These are phyloP conservation scores for Forbesichthys agassizii DNA, from an alignment of 2,113 vertebrate species.

Conservation along the genomic window DNA sequence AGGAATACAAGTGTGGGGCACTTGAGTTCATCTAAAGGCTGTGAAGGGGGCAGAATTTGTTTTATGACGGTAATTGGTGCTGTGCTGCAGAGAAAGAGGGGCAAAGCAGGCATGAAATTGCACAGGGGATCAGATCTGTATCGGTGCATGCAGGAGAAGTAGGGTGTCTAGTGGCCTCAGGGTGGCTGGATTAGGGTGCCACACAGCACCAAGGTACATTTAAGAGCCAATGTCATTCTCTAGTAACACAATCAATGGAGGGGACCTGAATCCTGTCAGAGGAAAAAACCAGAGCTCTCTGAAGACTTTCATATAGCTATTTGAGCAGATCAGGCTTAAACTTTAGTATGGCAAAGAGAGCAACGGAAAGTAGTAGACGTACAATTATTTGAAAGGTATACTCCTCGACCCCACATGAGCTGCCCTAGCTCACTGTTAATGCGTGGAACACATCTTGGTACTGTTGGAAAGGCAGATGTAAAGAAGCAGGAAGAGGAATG, in stretches of 20 bases:
- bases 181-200: constrained; percentile 73
- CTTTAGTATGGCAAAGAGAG: constrained; percentile 5
- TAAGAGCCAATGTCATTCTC: constrained; percentile 85
- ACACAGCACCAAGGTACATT: constrained; percentile 77
- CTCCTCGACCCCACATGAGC: too few species aligned
- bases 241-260: constrained; percentile 86
- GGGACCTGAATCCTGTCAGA: constrained; percentile 80
- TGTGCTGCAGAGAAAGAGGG: constrained; percentile 75
- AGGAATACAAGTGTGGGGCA: constrained; percentile 19
- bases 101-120: constrained; percentile 87
- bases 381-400: constrained; percentile 8
- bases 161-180: constrained; percentile 58
- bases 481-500: too few species aligned
- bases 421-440: too few species aligned
- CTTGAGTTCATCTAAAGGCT: constrained; percentile 45
- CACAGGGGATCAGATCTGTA: constrained; percentile 78
- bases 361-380: constrained; percentile 1
- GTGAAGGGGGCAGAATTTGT: constrained; percentile 72
- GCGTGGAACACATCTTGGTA: too few species aligned
- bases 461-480: too few species aligned
- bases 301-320: constrained; percentile 75
- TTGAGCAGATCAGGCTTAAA: constrained; percentile 53
- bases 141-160: constrained; percentile 62
- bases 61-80: constrained; percentile 78
- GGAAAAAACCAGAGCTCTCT: constrained; percentile 67